These are phyloP conservation scores for Drosophila borborema DNA, from an alignment of 2,888 invertebrate genomes.

Conservation along the genomic window DNA sequence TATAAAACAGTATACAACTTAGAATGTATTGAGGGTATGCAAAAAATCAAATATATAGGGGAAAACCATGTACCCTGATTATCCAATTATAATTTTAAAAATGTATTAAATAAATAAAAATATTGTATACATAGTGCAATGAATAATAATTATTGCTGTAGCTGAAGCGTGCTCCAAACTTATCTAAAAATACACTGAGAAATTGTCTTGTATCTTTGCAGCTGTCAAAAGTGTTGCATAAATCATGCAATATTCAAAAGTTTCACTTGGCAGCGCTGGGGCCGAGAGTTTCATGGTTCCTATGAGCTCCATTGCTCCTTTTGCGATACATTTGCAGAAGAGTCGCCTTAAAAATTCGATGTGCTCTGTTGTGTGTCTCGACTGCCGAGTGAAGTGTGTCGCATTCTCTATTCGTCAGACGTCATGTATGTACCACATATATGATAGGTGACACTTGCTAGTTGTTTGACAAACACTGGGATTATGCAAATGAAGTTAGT, in stretches of 20 bases:
- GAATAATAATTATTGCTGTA: neutral
- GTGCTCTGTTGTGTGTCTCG: slow-evolving; percentile 1
- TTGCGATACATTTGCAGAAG: slow-evolving; percentile 15
- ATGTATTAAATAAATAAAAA: too few species aligned
- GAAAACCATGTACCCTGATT: too few species aligned
- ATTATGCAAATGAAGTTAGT: slow-evolving; percentile 68
- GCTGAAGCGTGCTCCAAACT: neutral
- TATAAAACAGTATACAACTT: too few species aligned
- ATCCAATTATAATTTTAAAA: too few species aligned
- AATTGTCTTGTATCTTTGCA: neutral
- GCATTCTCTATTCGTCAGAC: slow-evolving; percentile 31
- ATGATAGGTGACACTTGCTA: slow-evolving; percentile 61
- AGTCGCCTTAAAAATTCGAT: slow-evolving; percentile 10
- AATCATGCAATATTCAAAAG: slow-evolving; percentile 15
- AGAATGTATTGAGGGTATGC: too few species aligned
- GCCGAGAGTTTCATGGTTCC: slow-evolving; percentile 10
- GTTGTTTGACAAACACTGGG: slow-evolving; percentile 54
- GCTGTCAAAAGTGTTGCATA: slow-evolving; percentile 17
- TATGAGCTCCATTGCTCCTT: slow-evolving; percentile 4
- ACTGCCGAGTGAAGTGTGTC: slow-evolving; percentile 2
- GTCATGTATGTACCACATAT: slow-evolving; percentile 34
- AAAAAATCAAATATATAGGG: too few species aligned
- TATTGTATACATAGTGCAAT: neutral
- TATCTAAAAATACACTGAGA: neutral
- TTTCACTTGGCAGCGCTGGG: neutral